Percentiles rank a stretch among this genome's conserved stretches.
Conservation (phyloP, 1,140 invertebrate genomes). For the Ooceraea biroi region DNA sequence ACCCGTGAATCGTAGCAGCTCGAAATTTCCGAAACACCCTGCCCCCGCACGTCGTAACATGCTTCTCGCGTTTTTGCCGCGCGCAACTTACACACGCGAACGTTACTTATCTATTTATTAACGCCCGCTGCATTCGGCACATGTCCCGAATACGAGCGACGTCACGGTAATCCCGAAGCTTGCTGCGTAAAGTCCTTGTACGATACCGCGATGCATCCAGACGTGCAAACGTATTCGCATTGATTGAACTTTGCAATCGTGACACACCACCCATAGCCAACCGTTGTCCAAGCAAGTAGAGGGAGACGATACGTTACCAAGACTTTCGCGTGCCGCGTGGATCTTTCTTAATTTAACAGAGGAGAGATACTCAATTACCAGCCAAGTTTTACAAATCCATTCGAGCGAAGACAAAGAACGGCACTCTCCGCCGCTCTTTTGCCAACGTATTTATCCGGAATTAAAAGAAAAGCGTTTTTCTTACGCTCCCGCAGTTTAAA, state of each 20-base stretch:
- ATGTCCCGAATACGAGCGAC: not conserved
- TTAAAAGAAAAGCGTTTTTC: constrained; percentile 78
- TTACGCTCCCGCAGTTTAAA: constrained; percentile 76
- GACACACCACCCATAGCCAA: too few relatives aligned
- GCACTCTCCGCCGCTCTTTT: constrained; percentile 59
- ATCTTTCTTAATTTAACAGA: constrained; percentile 72
- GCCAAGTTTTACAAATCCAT: constrained; percentile 72
- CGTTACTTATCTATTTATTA: constrained; percentile 60
- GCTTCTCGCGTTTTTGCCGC: constrained; percentile 46
- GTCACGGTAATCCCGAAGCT: not conserved
- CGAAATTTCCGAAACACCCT: constrained; percentile 75
- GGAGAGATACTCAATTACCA: constrained; percentile 71
- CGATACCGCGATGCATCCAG: too few relatives aligned
- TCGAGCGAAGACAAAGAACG: constrained; percentile 67
- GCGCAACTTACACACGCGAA: constrained; percentile 9
- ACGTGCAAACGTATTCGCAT: too few relatives aligned
- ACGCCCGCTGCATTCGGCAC: constrained; percentile 2
- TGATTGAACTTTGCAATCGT: too few relatives aligned
- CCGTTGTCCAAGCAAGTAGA: constrained; percentile 12
- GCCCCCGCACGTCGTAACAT: constrained; percentile 54
- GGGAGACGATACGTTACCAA: constrained; percentile 24
- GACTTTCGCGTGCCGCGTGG: constrained; percentile 29
- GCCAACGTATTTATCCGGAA: constrained; percentile 73
- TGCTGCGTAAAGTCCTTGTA: not conserved
- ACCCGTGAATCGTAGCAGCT: constrained; percentile 65